Base-by-base conservation (phyloP, 2,888 invertebrate genomes). In the Yponomeuta cagnagella region DNA sequence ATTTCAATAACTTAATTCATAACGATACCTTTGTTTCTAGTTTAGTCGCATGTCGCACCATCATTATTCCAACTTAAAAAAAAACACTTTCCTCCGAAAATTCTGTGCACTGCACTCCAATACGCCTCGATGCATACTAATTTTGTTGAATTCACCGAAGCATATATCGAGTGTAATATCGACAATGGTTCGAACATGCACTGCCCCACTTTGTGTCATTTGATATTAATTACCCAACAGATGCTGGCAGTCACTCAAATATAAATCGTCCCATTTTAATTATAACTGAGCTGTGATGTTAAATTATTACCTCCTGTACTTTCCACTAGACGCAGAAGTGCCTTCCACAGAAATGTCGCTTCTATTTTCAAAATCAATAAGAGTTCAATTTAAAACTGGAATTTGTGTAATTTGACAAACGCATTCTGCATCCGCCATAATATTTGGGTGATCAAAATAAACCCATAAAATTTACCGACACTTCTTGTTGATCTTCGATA, bases 171-270 rank as follows among this genome's bases (percentile, higher is more conserved):
- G 15, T 15, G 15, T 58, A 6, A 58, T 58, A 58, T 58, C 52
- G 52, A 58, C 52, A 58, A 58, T 58, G 52, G 52, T 12, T 58
- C 15, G 15, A 58, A 15, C 52, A 15, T 15, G 52, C 52, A 58
- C 52, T 58, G 15, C 15, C 8, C 52, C 1, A 6, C 65, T 33
- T 30, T 33, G 65, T 65, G 65, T 65, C 65, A 33, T 65, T 23
- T 65, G 10, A 23, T 64, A 64, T 30, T 64, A 64, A 30, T 65
- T 12, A 30, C 31, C 65, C 30, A 33, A 12, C 70, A 70, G 70
- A 66, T 70, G 70, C 63, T 70, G 70, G 66, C 70, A 70, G 48
- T 66, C 37, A 30, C 37, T 70, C 70, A 65, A 52, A 58, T 58
- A 70, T 70, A 70, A 70, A 70, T 70, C 67, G 65, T 31, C 48